Percentiles rank a stretch among this genome's conserved stretches.
These are phyloP conservation scores for Atethmia centrago DNA, from an alignment of 2,888 invertebrate species.

Conservation along the genomic window DNA sequence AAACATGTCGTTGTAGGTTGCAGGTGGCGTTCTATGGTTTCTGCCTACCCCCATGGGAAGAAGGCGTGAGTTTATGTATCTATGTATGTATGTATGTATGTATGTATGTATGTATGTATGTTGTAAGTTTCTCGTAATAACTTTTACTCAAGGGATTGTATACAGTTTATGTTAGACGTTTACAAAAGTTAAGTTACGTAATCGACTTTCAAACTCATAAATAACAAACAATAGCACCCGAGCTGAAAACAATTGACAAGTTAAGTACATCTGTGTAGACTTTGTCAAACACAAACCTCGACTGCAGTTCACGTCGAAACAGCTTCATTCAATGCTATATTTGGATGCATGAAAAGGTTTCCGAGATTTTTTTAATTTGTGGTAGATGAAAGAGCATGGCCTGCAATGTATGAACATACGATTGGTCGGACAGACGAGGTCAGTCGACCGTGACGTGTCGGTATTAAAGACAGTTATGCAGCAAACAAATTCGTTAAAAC, in stretches of 20 bases:
- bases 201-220: slow-evolving; percentile 19
- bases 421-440: slow-evolving; percentile 31
- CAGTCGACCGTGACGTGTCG: slow-evolving; percentile 23
- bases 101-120: too few relatives aligned
- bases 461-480: slow-evolving; percentile 20
- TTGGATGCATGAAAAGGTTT: slow-evolving; percentile 32
- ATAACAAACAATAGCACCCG: slow-evolving; percentile 14
- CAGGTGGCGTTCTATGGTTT: too few relatives aligned
- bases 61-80: too few relatives aligned
- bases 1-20: too few relatives aligned
- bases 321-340: slow-evolving; percentile 30
- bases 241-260: slow-evolving; percentile 28
- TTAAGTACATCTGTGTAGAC: slow-evolving; percentile 42
- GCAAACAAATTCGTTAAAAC: slow-evolving; percentile 26
- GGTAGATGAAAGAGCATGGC: slow-evolving; percentile 23
- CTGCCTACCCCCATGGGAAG: too few relatives aligned
- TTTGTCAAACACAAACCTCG: slow-evolving; percentile 21
- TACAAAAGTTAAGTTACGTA: slow-evolving; percentile 21
- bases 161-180: slow-evolving; percentile 4
- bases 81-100: too few relatives aligned
- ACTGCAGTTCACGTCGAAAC: neutral
- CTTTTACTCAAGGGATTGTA: slow-evolving; percentile 14
- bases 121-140: slow-evolving; percentile 23
- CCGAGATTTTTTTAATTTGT: slow-evolving; percentile 35
- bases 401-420: slow-evolving; percentile 39